Percentiles rank a stretch among this genome's conserved stretches.
Evolutionary conservation across 1,140 invertebrate genomes (phyloP).

Genomic region (Drosophila arawakana): DNA sequence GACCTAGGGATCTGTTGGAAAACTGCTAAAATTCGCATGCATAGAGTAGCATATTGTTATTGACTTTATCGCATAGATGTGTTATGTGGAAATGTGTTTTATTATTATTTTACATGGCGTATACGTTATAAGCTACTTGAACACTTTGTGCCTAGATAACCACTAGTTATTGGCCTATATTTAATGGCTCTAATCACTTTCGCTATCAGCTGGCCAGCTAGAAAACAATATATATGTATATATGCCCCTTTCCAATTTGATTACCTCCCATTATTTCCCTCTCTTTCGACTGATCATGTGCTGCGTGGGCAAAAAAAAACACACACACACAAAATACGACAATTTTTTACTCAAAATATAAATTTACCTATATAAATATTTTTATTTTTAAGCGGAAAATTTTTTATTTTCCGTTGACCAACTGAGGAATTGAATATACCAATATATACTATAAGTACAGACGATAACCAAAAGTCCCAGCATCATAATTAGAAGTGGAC

Average conservation of each 20-base stretch:
- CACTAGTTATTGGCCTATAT: constrained; percentile 2
- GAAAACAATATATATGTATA: constrained; percentile 36
- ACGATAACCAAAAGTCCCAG: neutral
- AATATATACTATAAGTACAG: neutral
- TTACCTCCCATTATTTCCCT: constrained; percentile 1
- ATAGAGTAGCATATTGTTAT: neutral
- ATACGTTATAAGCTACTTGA: constrained; percentile 1
- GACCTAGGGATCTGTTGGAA: neutral
- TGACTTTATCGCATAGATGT: constrained; percentile 14
- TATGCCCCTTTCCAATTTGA: constrained; percentile 43
- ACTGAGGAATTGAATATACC: constrained; percentile 22
- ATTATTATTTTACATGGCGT: constrained; percentile 33
- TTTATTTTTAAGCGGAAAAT: constrained; percentile 48
- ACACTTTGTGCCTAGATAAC: neutral
- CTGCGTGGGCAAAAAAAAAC: constrained; percentile 44
- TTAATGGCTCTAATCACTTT: constrained; percentile 40
- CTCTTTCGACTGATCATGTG: constrained; percentile 56
- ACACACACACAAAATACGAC: constrained; percentile 17
- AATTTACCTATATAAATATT: constrained; percentile 29
- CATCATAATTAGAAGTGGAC: constrained; percentile 31
- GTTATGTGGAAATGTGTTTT: constrained; percentile 3
- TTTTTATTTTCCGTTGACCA: constrained; percentile 29
- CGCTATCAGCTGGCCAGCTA: constrained; percentile 28
- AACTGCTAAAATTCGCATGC: constrained; percentile 47
- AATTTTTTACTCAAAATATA: constrained; percentile 12